phyloP scores from a whole-genome alignment of 2,888 invertebrate genomes.

The Oconnorella tubifera region DNA sequence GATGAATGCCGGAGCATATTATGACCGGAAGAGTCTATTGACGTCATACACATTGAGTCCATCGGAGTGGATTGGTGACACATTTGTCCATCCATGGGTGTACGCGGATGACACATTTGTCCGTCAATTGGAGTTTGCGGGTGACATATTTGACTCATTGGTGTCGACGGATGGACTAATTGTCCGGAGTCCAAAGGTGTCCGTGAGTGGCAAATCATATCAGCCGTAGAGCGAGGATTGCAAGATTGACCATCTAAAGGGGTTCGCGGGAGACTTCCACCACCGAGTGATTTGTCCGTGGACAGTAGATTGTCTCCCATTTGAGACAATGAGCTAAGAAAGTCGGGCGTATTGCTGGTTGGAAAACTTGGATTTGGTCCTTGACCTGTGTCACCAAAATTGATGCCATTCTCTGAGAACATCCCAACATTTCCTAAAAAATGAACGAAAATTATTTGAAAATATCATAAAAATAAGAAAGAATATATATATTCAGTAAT shows the following conservation, averaged over 20 bases:
- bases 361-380: slow-evolving; percentile 31
- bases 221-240: slow-evolving; percentile 12
- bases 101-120: slow-evolving; percentile 43
- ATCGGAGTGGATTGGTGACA: slow-evolving; percentile 5
- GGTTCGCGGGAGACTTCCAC: slow-evolving; percentile 14
- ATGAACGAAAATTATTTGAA: not conserved
- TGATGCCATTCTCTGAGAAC: not conserved
- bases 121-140: slow-evolving; percentile 10
- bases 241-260: slow-evolving; percentile 43
- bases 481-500: no score
- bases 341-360: slow-evolving; percentile 33
- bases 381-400: slow-evolving; percentile 10
- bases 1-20: not conserved
- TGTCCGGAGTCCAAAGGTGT: not conserved
- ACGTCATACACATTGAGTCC: not conserved
- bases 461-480: not conserved
- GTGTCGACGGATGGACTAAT: no score
- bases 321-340: slow-evolving; percentile 71
- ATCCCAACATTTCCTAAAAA: not conserved
- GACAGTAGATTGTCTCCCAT: slow-evolving; percentile 71
- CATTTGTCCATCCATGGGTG: slow-evolving; percentile 10
- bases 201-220: not conserved
- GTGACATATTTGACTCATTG: no score
- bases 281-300: slow-evolving; percentile 58
- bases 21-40: not conserved